These are phyloP conservation scores for Rousettus madagascariensis DNA, from an alignment of 2,797 vertebrate species.

Conservation along the genomic window DNA sequence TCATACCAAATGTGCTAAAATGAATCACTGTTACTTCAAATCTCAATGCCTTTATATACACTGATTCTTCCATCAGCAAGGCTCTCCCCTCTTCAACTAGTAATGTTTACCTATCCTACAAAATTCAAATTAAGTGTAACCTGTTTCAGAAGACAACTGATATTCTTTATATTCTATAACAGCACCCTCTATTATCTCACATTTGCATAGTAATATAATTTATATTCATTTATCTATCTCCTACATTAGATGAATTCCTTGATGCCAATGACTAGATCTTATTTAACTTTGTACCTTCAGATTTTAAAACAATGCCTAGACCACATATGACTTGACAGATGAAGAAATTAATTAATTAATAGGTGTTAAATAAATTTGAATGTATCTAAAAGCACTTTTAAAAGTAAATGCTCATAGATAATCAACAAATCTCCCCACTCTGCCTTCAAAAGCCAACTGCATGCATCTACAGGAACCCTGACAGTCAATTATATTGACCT, in stretches of 20 bases:
- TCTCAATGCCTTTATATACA: not conserved
- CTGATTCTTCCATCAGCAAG: not conserved
- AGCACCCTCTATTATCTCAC: not conserved
- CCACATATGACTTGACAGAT: not conserved
- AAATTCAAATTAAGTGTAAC: not conserved
- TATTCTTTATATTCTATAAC: not conserved
- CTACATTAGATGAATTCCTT: not conserved
- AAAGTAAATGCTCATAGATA: slow-evolving; percentile 27
- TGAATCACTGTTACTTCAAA: not conserved
- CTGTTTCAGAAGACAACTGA: not conserved
- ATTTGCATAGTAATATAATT: slow-evolving; percentile 12
- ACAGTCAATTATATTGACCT: not conserved
- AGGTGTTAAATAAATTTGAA: not conserved
- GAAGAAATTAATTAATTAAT: not conserved
- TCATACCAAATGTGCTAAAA: not conserved
- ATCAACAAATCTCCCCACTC: slow-evolving; percentile 4
- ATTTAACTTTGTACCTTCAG: slow-evolving; percentile 20
- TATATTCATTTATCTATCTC: not conserved
- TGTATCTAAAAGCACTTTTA: not conserved
- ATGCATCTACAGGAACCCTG: not conserved
- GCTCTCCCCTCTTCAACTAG: not conserved
- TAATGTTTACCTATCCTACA: not conserved
- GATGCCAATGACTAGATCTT: not conserved
- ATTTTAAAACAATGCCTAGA: slow-evolving; percentile 31
- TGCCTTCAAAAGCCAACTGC: slow-evolving; percentile 2